A percentile compares a stretch with the other conserved stretches of the same genome.
Evolutionary conservation across 2,797 vertebrate genomes (phyloP).

Genomic region (Podargus strigoides): DNA sequence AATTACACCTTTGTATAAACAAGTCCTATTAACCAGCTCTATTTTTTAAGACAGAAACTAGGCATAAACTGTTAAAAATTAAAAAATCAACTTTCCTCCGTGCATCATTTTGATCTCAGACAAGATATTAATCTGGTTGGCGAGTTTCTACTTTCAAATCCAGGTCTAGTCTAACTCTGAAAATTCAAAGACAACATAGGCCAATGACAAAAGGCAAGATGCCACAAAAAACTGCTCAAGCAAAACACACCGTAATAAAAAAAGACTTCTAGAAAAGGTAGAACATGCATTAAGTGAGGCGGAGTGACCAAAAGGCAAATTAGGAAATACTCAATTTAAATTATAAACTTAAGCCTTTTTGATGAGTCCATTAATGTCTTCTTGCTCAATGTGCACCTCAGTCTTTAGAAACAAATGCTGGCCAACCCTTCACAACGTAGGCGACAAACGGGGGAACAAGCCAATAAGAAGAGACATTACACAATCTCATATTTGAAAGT

Average conservation of each 20-base stretch:
- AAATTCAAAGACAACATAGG: not conserved
- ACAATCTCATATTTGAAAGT: not conserved
- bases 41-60: not conserved
- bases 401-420: not conserved
- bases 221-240: not conserved
- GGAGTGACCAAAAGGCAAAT: not conserved
- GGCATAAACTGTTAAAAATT: not conserved
- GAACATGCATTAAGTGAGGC: not conserved
- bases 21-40: not conserved
- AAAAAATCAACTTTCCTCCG: not conserved
- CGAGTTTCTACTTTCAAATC: not conserved
- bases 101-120: not conserved
- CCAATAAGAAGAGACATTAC: not conserved
- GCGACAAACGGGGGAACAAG: not conserved
- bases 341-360: not conserved
- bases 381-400: rapidly evolving
- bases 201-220: not conserved
- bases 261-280: not conserved
- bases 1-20: not conserved
- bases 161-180: not conserved
- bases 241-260: not conserved
- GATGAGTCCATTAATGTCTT: not conserved
- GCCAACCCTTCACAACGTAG: not conserved
- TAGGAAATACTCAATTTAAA: not conserved
- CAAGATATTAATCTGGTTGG: not conserved